A percentile compares a stretch with the other conserved stretches of the same genome.
Evolutionary conservation across 2,113 vertebrate species (phyloP).

Genomic region (Scatophagus argus): DNA sequence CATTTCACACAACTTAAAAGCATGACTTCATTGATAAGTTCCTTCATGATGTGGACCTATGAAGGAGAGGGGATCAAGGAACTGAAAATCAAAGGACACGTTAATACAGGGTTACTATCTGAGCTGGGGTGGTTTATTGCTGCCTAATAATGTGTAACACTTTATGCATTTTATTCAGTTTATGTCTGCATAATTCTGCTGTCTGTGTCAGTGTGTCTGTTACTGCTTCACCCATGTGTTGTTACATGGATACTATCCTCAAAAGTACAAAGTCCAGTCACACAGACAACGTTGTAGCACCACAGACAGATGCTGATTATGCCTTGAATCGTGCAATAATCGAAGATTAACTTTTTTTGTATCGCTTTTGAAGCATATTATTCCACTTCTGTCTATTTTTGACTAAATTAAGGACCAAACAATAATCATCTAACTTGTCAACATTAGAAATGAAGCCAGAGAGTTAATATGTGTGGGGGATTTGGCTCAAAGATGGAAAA

Average conservation of each 20-base stretch:
- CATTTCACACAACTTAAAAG: slow-evolving; percentile 2
- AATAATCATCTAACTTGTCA: slow-evolving; percentile 6
- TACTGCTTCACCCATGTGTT: not conserved
- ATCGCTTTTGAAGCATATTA: too few relatives aligned
- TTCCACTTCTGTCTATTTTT: slow-evolving; percentile 25
- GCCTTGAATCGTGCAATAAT: slow-evolving; percentile 1
- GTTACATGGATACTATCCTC: not conserved
- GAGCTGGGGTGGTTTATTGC: not conserved
- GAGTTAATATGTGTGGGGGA: not conserved
- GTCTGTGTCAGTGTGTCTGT: not conserved
- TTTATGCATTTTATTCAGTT: not conserved
- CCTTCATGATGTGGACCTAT: not conserved
- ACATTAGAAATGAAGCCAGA: slow-evolving; percentile 7
- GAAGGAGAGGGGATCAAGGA: not conserved
- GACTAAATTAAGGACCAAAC: not conserved
- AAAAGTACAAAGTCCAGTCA: slow-evolving; percentile 15
- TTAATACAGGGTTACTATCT: not conserved
- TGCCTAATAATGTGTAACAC: not conserved
- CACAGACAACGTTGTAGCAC: not conserved
- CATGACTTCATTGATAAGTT: not conserved
- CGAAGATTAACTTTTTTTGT: slow-evolving; percentile 16
- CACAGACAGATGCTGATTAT: not conserved
- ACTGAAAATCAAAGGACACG: not conserved
- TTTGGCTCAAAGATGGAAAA: not conserved
- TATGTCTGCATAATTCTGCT: rapidly evolving